A percentile compares a stretch with the other conserved stretches of the same genome.
These are phyloP conservation scores for Podiceps cristatus DNA, from an alignment of 2,113 vertebrate genomes.

Conservation along the genomic window DNA sequence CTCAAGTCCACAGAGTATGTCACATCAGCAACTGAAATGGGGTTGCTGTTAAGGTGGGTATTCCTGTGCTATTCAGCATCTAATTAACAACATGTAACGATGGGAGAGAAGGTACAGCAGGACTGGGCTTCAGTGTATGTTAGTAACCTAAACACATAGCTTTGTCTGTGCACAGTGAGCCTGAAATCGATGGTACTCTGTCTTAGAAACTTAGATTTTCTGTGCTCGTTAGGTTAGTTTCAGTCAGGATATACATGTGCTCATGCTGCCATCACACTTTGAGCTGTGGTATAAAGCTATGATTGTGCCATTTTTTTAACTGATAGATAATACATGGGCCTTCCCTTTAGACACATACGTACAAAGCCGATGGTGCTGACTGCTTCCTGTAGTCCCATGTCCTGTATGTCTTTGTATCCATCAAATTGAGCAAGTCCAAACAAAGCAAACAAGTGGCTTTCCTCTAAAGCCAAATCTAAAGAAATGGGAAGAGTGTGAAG, in stretches of 20 bases:
- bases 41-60: not conserved
- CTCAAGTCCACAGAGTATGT: not conserved
- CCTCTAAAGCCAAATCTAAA: not conserved
- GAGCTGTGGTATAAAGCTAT: not conserved
- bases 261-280: not conserved
- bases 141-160: not conserved
- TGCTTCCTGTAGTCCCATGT: not conserved
- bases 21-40: not conserved
- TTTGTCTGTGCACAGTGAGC: not conserved
- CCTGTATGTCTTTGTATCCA: not conserved
- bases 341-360: not conserved
- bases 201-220: not conserved
- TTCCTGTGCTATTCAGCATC: not conserved
- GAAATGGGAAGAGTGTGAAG: not conserved
- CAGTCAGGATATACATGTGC: not conserved
- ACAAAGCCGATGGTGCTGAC: not conserved
- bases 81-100: not conserved
- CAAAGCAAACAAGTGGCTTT: not conserved
- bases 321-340: not conserved
- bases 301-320: not conserved
- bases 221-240: not conserved
- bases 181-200: not conserved
- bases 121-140: not conserved
- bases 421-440: not conserved
- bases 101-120: not conserved